These are phyloP conservation scores for Chrysoperla carnea DNA, from an alignment of 1,140 invertebrate genomes.

Conservation along the genomic window DNA sequence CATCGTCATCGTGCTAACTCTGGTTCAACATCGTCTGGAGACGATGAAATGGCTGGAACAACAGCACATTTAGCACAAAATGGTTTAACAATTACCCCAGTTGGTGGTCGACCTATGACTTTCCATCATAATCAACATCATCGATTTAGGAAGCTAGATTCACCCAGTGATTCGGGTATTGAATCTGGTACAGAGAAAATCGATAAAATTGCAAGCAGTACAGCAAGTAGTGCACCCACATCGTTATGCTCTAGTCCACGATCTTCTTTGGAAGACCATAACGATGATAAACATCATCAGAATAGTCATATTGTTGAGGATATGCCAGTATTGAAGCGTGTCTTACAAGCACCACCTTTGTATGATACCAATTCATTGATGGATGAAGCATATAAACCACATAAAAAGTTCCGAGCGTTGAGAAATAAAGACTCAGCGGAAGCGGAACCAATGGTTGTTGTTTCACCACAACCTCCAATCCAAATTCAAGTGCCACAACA, in stretches of 20 bases:
- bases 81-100: slow-evolving; percentile 43
- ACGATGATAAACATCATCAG: slow-evolving; percentile 31
- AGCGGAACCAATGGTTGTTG: slow-evolving; percentile 38
- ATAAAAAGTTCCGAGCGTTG: slow-evolving; percentile 82
- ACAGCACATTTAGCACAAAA: slow-evolving; percentile 43
- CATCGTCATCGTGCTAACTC: slow-evolving; percentile 57
- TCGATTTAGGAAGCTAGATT: slow-evolving; percentile 66
- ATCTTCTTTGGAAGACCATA: slow-evolving; percentile 65
- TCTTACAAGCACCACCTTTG: slow-evolving; percentile 76
- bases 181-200: slow-evolving; percentile 78
- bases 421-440: slow-evolving; percentile 60
- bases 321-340: slow-evolving; percentile 84
- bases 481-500: slow-evolving; percentile 8
- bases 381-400: slow-evolving; percentile 87
- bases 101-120: slow-evolving; percentile 30
- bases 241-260: slow-evolving; percentile 71
- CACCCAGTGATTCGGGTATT: slow-evolving; percentile 81
- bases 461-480: slow-evolving; percentile 11
- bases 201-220: slow-evolving; percentile 46
- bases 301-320: slow-evolving; percentile 49
- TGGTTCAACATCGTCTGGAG: slow-evolving; percentile 52
- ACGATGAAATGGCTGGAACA: slow-evolving; percentile 51
- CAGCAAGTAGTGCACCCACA: slow-evolving; percentile 49
- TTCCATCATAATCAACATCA: slow-evolving; percentile 27
- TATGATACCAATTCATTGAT: slow-evolving; percentile 77